Percentiles rank a stretch among this genome's conserved stretches.
phyloP scores from a whole-genome alignment of 2,113 vertebrate species.

The Phrynosoma blainvillii region DNA sequence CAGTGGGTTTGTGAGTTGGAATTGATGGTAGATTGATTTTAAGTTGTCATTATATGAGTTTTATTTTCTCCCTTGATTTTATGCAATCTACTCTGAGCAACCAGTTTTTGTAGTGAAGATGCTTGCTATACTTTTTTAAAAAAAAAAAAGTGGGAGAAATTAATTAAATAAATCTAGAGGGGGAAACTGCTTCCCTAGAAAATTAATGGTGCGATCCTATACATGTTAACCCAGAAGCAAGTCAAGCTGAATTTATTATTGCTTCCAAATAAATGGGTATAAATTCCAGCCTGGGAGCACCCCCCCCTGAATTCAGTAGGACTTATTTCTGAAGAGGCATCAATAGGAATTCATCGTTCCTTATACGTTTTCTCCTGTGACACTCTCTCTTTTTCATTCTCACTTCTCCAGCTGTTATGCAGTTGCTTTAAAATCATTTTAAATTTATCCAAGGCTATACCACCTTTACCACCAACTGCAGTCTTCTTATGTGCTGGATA shows the following conservation, averaged over 20 bases:
- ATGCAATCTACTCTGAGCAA: too few relatives aligned
- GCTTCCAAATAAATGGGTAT: neutral
- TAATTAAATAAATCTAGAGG: too few relatives aligned
- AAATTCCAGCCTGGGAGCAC: neutral
- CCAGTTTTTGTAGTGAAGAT: too few relatives aligned
- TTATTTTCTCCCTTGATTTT: neutral
- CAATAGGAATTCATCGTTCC: neutral
- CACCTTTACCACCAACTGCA: neutral
- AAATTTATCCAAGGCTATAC: neutral
- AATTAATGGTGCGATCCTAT: neutral
- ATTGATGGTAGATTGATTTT: neutral
- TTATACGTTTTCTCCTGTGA: neutral
- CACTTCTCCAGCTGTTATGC: neutral
- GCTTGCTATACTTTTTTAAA: too few relatives aligned
- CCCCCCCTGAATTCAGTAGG: too few relatives aligned
- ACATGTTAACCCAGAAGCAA: neutral
- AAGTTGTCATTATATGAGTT: neutral
- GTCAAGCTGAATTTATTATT: neutral
- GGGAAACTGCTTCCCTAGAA: too few relatives aligned
- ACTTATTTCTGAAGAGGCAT: too few relatives aligned
- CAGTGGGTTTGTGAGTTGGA: neutral
- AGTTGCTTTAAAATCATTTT: neutral
- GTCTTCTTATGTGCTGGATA: neutral
- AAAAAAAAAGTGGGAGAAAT: too few relatives aligned
- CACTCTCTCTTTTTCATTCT: neutral